These are phyloP conservation scores for Apodemia duryi DNA, from an alignment of 2,888 invertebrate genomes.

Conservation along the genomic window DNA sequence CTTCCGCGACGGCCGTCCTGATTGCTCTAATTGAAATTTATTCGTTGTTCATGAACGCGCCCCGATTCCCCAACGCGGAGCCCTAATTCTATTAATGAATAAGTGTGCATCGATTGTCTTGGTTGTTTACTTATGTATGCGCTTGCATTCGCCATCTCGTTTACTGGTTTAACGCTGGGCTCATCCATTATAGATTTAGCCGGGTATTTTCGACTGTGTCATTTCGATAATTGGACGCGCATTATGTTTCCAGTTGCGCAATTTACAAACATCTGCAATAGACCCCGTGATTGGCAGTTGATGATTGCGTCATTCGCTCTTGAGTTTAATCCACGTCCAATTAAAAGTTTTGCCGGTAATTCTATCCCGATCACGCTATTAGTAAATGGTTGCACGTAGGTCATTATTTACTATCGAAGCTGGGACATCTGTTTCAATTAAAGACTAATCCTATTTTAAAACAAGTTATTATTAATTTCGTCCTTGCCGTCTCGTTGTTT, in stretches of 20 bases:
- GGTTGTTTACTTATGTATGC: slow-evolving; percentile 58
- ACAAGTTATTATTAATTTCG: not conserved
- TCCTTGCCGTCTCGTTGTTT: no score
- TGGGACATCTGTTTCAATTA: slow-evolving; percentile 14
- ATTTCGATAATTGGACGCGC: slow-evolving; percentile 73
- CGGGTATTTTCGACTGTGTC: slow-evolving; percentile 59
- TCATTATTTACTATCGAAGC: slow-evolving; percentile 21
- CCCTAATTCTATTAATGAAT: slow-evolving; percentile 42
- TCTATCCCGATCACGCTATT: slow-evolving; percentile 34
- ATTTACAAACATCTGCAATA: slow-evolving; percentile 63
- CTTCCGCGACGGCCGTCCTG: slow-evolving; percentile 61
- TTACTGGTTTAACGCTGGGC: slow-evolving; percentile 69
- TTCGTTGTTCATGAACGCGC: slow-evolving; percentile 45
- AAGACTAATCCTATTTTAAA: slow-evolving; percentile 12
- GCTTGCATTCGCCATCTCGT: slow-evolving; percentile 67
- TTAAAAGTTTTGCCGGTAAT: slow-evolving; percentile 55
- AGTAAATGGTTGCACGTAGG: slow-evolving; percentile 20
- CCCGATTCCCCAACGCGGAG: slow-evolving; percentile 46
- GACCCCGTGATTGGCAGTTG: slow-evolving; percentile 62
- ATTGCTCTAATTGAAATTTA: slow-evolving; percentile 75
- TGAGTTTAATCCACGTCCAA: slow-evolving; percentile 56
- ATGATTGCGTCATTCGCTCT: slow-evolving; percentile 52
- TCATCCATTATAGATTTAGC: slow-evolving; percentile 77
- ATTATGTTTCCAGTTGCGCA: slow-evolving; percentile 56
- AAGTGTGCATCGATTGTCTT: slow-evolving; percentile 46